A percentile compares a stretch with the other conserved stretches of the same genome.
These are phyloP conservation scores for Odontocerum albicorne DNA, from an alignment of 2,888 invertebrate species.

Conservation along the genomic window DNA sequence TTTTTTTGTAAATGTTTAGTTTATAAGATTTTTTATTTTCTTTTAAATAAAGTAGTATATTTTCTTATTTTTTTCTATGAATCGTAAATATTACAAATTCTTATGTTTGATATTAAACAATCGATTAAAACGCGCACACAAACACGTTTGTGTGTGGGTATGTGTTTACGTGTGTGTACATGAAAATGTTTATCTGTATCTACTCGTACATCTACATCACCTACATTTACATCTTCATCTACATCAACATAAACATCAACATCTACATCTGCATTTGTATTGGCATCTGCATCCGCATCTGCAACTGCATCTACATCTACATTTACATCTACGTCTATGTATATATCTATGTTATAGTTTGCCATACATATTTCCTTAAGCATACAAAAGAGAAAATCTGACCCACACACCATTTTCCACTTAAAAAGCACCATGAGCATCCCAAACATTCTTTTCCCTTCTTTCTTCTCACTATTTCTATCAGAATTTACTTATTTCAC, in stretches of 20 bases:
- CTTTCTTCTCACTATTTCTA: no score
- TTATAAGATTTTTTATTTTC: no score
- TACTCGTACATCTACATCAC: neutral
- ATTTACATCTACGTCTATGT: neutral
- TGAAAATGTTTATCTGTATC: neutral
- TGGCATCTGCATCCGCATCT: neutral
- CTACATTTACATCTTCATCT: neutral
- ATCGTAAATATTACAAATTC: no score
- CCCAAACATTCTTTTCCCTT: no score
- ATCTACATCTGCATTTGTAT: neutral
- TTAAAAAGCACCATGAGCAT: no score
- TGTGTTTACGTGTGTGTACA: neutral
- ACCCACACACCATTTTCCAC: no score
- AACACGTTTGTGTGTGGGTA: neutral
- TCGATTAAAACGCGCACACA: neutral
- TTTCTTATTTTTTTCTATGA: no score
- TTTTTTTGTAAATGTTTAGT: no score
- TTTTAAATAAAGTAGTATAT: no score
- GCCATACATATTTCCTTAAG: neutral
- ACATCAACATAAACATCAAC: neutral
- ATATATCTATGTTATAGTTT: neutral
- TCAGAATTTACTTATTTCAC: no score
- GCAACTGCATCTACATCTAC: neutral
- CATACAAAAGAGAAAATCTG: no score
- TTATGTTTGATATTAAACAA: no score